Evolutionary conservation across 92 coral and sea anemone species (phyloP).

Genomic region (Blastomussa wellsi): DNA sequence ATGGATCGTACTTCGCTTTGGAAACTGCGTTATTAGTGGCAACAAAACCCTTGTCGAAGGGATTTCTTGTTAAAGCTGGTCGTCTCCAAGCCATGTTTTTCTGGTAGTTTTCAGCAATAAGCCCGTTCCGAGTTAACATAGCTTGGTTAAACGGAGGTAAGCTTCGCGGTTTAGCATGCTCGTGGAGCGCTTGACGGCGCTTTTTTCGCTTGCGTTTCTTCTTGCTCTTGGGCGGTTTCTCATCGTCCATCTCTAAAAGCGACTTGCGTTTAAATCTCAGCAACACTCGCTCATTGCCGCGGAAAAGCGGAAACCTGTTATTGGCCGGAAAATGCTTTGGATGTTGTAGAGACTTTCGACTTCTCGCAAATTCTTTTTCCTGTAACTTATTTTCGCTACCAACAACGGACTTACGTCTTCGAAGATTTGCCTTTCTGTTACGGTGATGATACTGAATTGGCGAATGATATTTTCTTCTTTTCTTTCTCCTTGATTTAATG

Average conservation of each 20-base stretch:
- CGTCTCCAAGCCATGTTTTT: background rate
- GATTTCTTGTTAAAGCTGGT: background rate
- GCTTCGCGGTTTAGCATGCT: constrained; percentile 7
- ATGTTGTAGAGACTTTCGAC: background rate
- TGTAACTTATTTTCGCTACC: background rate
- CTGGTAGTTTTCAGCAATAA: background rate
- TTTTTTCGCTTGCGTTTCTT: constrained; percentile 11
- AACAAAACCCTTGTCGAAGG: background rate
- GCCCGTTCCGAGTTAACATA: background rate
- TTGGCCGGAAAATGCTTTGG: background rate
- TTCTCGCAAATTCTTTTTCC: background rate
- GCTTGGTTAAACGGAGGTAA: background rate
- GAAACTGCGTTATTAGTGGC: background rate
- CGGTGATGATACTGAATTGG: background rate
- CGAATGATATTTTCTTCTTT: constrained; percentile 20
- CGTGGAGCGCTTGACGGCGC: background rate
- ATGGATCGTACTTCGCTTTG: constrained; percentile 3
- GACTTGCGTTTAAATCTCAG: constrained; percentile 59
- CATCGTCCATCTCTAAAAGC: constrained; percentile 14
- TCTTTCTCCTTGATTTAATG: constrained; percentile 11
- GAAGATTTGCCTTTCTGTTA: background rate
- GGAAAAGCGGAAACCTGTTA: background rate
- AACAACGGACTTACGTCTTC: background rate
- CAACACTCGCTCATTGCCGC: constrained; percentile 37
- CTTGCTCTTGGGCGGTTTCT: background rate